Evolutionary conservation across 2,113 vertebrate species (phyloP), one percentile per base, ranked within the genome.

Genomic region (Dryoscopus gambensis): DNA sequence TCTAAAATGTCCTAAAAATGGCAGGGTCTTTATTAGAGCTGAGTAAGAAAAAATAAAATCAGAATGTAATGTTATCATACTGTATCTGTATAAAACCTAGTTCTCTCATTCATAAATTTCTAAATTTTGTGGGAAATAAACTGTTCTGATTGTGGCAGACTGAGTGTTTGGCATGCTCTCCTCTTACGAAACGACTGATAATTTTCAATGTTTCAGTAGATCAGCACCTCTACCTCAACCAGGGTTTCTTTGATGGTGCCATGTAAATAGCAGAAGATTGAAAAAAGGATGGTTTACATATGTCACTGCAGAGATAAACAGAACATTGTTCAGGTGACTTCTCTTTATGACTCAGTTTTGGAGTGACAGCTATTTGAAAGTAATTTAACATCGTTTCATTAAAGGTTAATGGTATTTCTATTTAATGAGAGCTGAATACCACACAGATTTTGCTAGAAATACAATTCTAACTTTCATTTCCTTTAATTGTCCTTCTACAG

Each of bases 331-430:
- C 82, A 79, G 63, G 47, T 83, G 59, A 68, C 63, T 93, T 79
- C 69, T 93, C 69, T 73, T 64, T 82, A 65, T 84, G 91, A 95
- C 49, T 97, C 95, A 81, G 49, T 69, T 92, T 91, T 89, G 96
- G 73, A 93, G 55, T 87, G 91, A 95, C 94, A 97, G 87, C 78
- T 92, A 93, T 95, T 65, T 96, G 70, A 95, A 97, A 86, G 87
- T 75, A 94, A 97, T 95, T 97, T 95, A 79, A 84, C n/a, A 13
- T 49, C 2, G 0, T 81, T 95, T 96, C 84, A 85, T 46, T 56
- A 96, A 97, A 98, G 65, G 87, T 94, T 97, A 96, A 95, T 92
- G 93, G 35, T 59, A 96, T 93, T 97, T 96, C 74, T 95, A 64
- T 93, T 97, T 95, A 93, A 74, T 90, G 64, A 73, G 75, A 78